Evolutionary conservation across 2,797 vertebrate species (phyloP).

Genomic region (Gallinago stenura): DNA sequence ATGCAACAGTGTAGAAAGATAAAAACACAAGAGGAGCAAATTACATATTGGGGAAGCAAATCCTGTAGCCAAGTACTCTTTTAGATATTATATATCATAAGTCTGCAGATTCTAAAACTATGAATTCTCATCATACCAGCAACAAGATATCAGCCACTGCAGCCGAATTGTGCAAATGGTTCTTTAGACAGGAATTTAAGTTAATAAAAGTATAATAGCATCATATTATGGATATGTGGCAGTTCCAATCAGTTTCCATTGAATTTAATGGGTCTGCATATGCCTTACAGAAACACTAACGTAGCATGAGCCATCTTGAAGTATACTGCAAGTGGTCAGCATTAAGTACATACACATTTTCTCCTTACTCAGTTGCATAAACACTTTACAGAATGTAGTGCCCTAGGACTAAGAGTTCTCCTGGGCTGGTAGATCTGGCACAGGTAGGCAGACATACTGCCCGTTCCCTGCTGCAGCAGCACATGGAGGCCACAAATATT

Average conservation of each 20-base stretch:
- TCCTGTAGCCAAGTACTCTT: neutral
- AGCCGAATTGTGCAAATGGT: neutral
- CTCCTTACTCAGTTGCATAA: neutral
- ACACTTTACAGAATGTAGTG: accelerated
- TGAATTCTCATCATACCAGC: neutral
- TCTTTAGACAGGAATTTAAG: neutral
- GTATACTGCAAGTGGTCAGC: neutral
- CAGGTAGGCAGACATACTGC: neutral
- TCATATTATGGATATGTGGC: neutral
- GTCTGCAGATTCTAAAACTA: neutral
- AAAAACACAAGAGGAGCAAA: neutral
- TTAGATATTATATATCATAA: neutral
- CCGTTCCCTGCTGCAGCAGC: neutral
- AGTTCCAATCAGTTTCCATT: neutral
- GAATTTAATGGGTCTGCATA: accelerated
- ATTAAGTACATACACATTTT: neutral
- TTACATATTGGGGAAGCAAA: neutral
- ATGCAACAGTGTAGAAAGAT: neutral
- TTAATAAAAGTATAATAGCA: neutral
- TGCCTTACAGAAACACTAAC: neutral
- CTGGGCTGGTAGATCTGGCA: neutral
- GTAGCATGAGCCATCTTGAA: neutral
- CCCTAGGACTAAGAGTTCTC: neutral
- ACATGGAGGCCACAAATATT: too few relatives aligned
- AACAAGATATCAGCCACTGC: neutral